Base-by-base conservation (phyloP, 2,797 vertebrate genomes). In the Borostomias antarcticus region DNA sequence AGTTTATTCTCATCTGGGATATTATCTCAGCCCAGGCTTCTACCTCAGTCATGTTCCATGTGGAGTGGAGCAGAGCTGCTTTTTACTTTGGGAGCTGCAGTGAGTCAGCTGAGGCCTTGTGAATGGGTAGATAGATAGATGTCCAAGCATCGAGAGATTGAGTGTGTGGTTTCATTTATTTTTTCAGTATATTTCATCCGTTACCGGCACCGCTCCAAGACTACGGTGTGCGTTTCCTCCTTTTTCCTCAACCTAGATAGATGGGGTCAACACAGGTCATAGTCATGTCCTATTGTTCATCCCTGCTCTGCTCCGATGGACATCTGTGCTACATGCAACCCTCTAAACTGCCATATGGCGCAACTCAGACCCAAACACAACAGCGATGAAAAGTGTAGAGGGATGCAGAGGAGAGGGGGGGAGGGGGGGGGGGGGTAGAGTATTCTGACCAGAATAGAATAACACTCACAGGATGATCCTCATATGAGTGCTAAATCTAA, bases 231-330 rank as follows among this genome's bases (percentile, higher is more conserved):
- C n/a, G n/a, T n/a, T n/a, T n/a, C n/a, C n/a, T n/a, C n/a, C n/a
- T n/a, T n/a, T n/a, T n/a, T 15, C 25, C 15, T 26, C 52, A 54
- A 15, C 21, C 21, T n/a, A 19, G 47, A n/a, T 48, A 15, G 15
- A 56, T n/a, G 25, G 23, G 23, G 50, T 26, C 50, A 52, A 25
- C 25, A 10, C 11, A 17, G 28, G 26, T 56, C 30, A 56, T 26
- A 56, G 26, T 45, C 29, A 32, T 33, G 54, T 57, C 26, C 40
- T 28, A 23, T 45, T 17, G 23, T 15, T 45, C 40, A 4, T n/a
- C 40, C 40, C 15, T n/a, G 40, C 58, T 29, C 25, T 60, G 40
- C 17, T 59, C 35, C 25, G 57, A 40, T 29, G 57, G 57, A 58
- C 57, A 37, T 58, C 30, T 58, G 43, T 19, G 25, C 43, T 17